Evolutionary conservation across 2,888 invertebrate genomes (phyloP), one percentile per base, ranked within the genome.

Genomic region (Drosophila melanosoma): DNA sequence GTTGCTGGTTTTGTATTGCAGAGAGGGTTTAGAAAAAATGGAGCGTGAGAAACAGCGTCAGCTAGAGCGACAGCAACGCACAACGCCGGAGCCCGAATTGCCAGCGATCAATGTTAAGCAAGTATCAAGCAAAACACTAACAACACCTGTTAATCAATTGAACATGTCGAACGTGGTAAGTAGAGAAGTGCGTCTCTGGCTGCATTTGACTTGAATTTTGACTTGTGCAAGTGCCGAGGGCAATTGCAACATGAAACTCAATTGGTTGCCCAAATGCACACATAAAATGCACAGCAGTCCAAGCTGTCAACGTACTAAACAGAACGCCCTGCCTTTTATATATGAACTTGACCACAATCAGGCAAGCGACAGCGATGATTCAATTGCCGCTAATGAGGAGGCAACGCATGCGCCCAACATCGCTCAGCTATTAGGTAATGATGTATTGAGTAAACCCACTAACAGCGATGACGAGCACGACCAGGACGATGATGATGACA

Each of bases 1-100:
- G 8, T 36, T 3, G 7, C 4, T 11, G 15, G 6, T 3, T 35
- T n/a, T 32, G 45, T 20, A 12, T 71, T 75, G 20, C 67, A 93
- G 93, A 62, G 94, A 95, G 94, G 99, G 99, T 38, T 94, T 99
- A 81, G 99, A 99, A 91, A 99, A 99, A 94, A 99, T 99, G 98
- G 99, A 99, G 92, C 95, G 97, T 32, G 98, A 99, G 85, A 98
- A 98, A 90, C 95, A 96, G 89, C 96, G 96, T 87, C 98, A 98
- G 78, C 94, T 97, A 81, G 98, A 98, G 91, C 95, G 95, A 62
- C 96, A 97, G 88, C 84, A 87, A 32, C 49, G 65, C 7, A 56
- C 59, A 32, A 49, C 70, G 15, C 60, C 71, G 51, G 69, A 79
- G 29, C 7, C 6, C 8, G 77, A 74, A 8, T 20, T 63, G 35